phyloP scores from a whole-genome alignment of 2,797 vertebrate species.

The Falco cherrug region DNA sequence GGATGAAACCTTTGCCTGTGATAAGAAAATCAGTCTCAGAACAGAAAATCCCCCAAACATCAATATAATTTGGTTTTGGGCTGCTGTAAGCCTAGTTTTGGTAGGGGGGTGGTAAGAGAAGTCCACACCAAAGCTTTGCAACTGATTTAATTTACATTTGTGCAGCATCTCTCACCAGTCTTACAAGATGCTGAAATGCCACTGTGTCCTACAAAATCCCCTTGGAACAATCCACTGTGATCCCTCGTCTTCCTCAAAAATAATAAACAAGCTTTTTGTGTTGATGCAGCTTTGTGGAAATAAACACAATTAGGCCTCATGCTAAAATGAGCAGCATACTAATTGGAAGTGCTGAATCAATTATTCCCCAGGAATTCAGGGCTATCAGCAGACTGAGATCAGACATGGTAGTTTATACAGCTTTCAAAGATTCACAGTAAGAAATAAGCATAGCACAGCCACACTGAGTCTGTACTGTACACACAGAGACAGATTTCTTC shows the following conservation, averaged over 20 bases:
- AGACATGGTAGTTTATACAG: neutral
- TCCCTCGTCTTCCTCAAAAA: neutral
- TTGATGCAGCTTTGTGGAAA: constrained; percentile 29
- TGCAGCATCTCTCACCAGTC: neutral
- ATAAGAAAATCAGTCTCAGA: neutral
- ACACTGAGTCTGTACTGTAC: neutral
- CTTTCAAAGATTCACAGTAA: neutral
- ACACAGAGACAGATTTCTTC: neutral
- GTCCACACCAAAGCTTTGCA: neutral
- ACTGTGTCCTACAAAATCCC: neutral
- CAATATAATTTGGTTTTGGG: neutral
- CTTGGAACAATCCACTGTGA: neutral
- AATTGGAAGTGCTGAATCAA: constrained; percentile 43
- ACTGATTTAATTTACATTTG: neutral
- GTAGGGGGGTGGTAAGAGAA: rapidly evolving
- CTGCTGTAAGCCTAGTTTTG: neutral
- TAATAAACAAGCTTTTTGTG: constrained; percentile 5
- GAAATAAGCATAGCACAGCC: neutral
- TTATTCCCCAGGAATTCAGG: constrained; percentile 37
- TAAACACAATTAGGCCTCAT: constrained; percentile 43
- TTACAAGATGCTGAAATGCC: neutral
- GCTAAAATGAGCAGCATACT: constrained; percentile 40
- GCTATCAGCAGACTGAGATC: constrained; percentile 10
- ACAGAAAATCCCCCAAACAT: neutral
- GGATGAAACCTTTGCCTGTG: neutral